Evolutionary conservation across 2,113 vertebrate genomes (phyloP).

Genomic region (Colinus virginianus): DNA sequence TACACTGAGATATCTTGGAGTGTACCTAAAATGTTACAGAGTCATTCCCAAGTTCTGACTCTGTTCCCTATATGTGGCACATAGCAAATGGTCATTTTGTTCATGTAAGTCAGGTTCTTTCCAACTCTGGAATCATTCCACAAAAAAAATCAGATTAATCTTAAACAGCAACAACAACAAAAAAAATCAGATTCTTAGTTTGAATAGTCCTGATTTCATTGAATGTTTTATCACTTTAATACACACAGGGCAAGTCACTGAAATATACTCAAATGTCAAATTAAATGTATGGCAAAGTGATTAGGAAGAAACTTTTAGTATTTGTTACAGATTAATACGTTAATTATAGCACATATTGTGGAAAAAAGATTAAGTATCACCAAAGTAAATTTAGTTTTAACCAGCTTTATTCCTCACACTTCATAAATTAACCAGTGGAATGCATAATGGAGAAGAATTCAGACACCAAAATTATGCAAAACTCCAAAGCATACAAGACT

Average conservation of each 20-base stretch:
- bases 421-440: constrained; percentile 69
- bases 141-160: constrained; percentile 63
- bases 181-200: constrained; percentile 24
- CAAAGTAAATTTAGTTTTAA: constrained; percentile 77
- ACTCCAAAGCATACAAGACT: constrained; percentile 27
- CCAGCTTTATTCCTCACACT: constrained; percentile 64
- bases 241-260: constrained; percentile 1
- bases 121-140: not conserved
- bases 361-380: constrained; percentile 69
- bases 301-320: constrained; percentile 62
- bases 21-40: not conserved
- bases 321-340: constrained; percentile 76
- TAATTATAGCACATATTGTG: constrained; percentile 65
- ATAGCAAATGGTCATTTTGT: constrained; percentile 22
- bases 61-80: not conserved
- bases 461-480: constrained; percentile 63
- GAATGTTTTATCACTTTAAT: not conserved
- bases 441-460: constrained; percentile 31
- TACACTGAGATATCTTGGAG: not conserved
- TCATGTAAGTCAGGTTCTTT: constrained; percentile 42
- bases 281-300: constrained; percentile 51
- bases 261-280: constrained; percentile 64
- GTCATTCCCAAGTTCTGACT: not conserved
- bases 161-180: not conserved
- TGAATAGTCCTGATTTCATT: constrained; percentile 35